Evolutionary conservation across 2,888 invertebrate species (phyloP).

Genomic region (Xylota segnis): DNA sequence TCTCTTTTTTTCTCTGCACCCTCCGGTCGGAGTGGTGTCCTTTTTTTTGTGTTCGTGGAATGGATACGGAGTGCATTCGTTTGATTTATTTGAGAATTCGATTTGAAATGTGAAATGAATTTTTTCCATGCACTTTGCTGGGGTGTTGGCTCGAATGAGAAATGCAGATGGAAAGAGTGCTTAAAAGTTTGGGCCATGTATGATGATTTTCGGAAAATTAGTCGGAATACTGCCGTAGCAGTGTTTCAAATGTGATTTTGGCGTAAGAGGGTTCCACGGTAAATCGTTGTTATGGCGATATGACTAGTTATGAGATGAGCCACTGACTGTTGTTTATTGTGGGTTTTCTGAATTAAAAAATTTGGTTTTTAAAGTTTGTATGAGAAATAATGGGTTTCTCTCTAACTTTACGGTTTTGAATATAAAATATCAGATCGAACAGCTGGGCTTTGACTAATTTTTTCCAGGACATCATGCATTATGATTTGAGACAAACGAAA

Average conservation of each 20-base stretch:
- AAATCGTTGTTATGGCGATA: no score
- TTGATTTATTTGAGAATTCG: conserved; percentile 70
- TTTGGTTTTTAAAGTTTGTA: no score
- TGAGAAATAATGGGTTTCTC: no score
- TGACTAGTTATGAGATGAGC: no score
- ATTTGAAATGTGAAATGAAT: conserved; percentile 68
- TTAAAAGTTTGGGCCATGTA: conserved; percentile 1
- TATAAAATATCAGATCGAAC: no score
- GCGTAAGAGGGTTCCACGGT: neutral
- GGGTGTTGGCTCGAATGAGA: conserved; percentile 6
- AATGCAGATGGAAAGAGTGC: conserved; percentile 30
- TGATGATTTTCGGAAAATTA: neutral
- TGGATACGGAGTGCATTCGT: conserved; percentile 63
- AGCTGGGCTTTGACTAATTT: no score
- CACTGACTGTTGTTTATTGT: no score
- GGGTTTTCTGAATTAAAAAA: no score
- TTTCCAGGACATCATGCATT: no score
- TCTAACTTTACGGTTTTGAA: no score
- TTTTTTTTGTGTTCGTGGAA: conserved; percentile 3
- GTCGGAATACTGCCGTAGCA: neutral
- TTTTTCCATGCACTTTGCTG: conserved; percentile 45
- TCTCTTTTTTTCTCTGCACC: neutral
- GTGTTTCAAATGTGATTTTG: neutral
- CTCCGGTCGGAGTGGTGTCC: neutral
- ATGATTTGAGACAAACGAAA: no score